Evolutionary conservation across 2,113 vertebrate species (phyloP), one percentile per base, ranked within the genome.

Genomic region (Crotalus tigris): DNA sequence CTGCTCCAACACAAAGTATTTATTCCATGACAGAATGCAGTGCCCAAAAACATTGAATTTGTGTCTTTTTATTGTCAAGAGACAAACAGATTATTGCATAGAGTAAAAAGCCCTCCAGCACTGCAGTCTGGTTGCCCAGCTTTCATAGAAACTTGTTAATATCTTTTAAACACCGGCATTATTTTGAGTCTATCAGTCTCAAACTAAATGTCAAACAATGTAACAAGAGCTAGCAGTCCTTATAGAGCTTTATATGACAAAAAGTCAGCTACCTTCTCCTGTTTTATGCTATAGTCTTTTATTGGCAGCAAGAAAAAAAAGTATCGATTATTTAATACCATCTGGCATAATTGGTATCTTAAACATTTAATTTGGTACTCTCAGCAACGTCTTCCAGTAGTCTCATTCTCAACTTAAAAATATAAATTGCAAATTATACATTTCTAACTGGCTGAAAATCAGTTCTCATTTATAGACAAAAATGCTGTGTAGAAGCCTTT

Each of bases 61-160:
- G 46, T 89, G 64, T 55, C 88, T 85, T 91, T 93, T 91, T 89
- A 93, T 91, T 91, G 81, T 91, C 53, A 89, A 89, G 64, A 91
- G 90, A 59, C 54, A 93, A 91, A 89, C 64, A 91, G 87, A 89
- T n/a, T 85, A 90, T 15, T 24, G 13, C 85, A 88, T 91, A 11
- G 61, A 89, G 55, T 91, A 54, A 89, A 17, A 85, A 93, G 64
- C 87, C 93, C 61, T 59, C 90, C 29, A 85, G 90, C 87, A 88
- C 24, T 87, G 75, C 88, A 93, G 85, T 93, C 87, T 91, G 87
- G 90, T 53, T 85, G 90, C n/a, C 87, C 59, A 91, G 54, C 55
- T 93, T 93, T 91, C 89, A 59, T 89, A 69, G 86, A 85, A 75
- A 91, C 54, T 54, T 91, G 54, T 85, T 93, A 93, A 89, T 89